These are phyloP conservation scores for Achroia grisella DNA, from an alignment of 1,140 invertebrate species.

Conservation along the genomic window DNA sequence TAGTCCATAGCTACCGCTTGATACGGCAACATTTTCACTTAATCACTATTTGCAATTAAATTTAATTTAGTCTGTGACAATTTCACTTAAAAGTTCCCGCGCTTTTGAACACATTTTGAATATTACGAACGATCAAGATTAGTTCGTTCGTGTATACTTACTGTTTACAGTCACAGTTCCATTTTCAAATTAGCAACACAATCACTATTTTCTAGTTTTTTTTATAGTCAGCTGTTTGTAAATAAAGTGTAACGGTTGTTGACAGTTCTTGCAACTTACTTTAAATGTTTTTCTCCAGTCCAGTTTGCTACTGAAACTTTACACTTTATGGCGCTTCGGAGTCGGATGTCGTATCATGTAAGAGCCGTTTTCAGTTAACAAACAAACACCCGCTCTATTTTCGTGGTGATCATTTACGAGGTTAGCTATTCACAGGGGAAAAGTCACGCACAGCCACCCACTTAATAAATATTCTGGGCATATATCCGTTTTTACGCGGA, in stretches of 20 bases:
- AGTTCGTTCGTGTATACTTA: constrained; percentile 7
- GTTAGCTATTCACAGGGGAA: constrained; percentile 58
- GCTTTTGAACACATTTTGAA: constrained; percentile 25
- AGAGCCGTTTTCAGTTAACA: constrained; percentile 52
- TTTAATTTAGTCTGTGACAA: constrained; percentile 24
- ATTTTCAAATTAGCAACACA: constrained; percentile 19
- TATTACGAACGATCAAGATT: constrained; percentile 14
- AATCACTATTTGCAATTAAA: constrained; percentile 17
- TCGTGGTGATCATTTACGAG: constrained; percentile 57
- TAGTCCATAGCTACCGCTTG: constrained; percentile 92
- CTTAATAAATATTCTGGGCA: constrained; percentile 73
- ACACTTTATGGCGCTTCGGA: constrained; percentile 8
- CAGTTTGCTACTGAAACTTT: constrained; percentile 17
- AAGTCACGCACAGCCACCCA: constrained; percentile 72
- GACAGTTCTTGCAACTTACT: neutral
- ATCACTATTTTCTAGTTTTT: constrained; percentile 7
- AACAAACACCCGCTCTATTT: constrained; percentile 56
- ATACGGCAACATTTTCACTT: constrained; percentile 85
- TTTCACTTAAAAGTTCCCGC: constrained; percentile 27
- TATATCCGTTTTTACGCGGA: constrained; percentile 72
- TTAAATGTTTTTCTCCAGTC: constrained; percentile 7
- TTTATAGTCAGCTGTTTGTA: constrained; percentile 6
- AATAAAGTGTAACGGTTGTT: neutral
- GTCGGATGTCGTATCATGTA: constrained; percentile 23
- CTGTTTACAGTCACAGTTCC: constrained; percentile 14